A percentile compares a stretch with the other conserved stretches of the same genome.
Evolutionary conservation across 1,140 invertebrate genomes (phyloP).

Genomic region (Musca vetustissima): DNA sequence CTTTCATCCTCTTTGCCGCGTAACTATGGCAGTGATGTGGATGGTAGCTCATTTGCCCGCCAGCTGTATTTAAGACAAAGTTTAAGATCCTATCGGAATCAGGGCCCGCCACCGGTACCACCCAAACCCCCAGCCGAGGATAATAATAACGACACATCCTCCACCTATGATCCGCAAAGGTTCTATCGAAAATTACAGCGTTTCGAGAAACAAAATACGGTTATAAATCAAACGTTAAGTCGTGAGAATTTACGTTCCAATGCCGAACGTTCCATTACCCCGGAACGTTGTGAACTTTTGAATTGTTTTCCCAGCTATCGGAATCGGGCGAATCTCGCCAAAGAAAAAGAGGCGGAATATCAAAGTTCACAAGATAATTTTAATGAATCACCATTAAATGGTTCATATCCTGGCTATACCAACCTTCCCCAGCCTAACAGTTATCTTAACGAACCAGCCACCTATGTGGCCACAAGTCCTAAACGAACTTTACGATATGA

Average conservation of each 20-base stretch:
- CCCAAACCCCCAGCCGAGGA: conserved; percentile 37
- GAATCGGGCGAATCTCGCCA: not conserved
- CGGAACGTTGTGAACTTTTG: conserved; percentile 27
- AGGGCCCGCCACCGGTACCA: conserved; percentile 33
- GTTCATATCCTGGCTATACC: not conserved
- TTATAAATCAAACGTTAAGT: not conserved
- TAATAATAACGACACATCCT: conserved; percentile 23
- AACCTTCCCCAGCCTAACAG: not conserved
- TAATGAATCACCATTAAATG: not conserved
- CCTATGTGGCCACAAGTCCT: conserved; percentile 18
- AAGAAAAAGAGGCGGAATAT: not conserved
- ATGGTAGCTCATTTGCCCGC: not conserved
- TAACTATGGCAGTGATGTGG: conserved; percentile 24
- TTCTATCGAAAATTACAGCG: conserved; percentile 22
- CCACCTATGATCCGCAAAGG: conserved; percentile 5
- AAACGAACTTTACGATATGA: conserved; percentile 44
- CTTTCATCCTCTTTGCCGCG: conserved; percentile 26
- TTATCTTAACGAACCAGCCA: not conserved
- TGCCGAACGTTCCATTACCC: conserved; percentile 15
- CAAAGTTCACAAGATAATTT: not conserved
- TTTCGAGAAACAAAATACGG: conserved; percentile 13
- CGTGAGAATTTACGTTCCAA: not conserved
- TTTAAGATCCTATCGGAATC: not conserved
- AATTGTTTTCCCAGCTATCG: conserved; percentile 28
- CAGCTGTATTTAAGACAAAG: not conserved